These are phyloP conservation scores for Hyppa rectilinea DNA, from an alignment of 2,888 invertebrate genomes.

Conservation along the genomic window DNA sequence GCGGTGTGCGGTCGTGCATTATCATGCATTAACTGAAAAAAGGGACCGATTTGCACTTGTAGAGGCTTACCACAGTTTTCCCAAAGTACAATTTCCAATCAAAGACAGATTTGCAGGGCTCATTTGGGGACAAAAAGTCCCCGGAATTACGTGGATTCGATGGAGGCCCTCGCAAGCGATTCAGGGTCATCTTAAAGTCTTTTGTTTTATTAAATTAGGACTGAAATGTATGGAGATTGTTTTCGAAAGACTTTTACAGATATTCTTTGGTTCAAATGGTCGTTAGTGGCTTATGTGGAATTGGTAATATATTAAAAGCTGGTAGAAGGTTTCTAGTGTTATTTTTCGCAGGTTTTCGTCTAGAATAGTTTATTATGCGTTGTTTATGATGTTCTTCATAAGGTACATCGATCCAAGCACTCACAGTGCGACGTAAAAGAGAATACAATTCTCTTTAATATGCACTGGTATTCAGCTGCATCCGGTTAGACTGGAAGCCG, in stretches of 20 bases:
- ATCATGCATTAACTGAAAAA: too few relatives aligned
- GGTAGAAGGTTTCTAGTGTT: not conserved
- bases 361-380: not conserved
- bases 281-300: not conserved
- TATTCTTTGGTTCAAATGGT: not conserved
- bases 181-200: conserved; percentile 33
- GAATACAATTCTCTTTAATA: too few relatives aligned
- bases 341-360: not conserved
- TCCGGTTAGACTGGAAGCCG: too few relatives aligned
- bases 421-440: not conserved
- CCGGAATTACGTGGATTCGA: conserved; percentile 16
- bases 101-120: conserved; percentile 54
- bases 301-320: not conserved
- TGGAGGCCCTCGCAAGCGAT: conserved; percentile 1
- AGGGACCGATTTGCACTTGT: too few relatives aligned
- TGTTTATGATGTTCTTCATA: not conserved
- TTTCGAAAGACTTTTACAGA: conserved; percentile 20
- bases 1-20: too few relatives aligned
- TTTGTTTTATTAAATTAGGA: conserved; percentile 47
- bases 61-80: conserved; percentile 44
- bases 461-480: too few relatives aligned
- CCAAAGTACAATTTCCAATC: conserved; percentile 40
- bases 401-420: not conserved
- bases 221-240: conserved; percentile 47
- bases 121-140: conserved; percentile 47